Conservation (phyloP, 2,888 invertebrate genomes). For the Troglohyphantes excavatus region DNA sequence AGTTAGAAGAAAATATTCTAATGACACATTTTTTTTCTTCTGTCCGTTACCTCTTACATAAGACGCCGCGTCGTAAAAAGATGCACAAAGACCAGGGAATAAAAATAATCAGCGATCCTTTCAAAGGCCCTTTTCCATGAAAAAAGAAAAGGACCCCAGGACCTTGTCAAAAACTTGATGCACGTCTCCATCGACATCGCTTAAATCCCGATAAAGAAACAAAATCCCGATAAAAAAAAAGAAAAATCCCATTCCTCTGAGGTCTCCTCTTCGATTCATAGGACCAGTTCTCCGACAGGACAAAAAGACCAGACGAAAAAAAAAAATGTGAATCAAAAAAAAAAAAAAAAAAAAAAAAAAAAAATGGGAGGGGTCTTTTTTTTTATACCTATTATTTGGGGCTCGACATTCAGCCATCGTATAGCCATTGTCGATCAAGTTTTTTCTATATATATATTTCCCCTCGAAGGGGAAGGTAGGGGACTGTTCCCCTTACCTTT, state of each 20-base stretch:
- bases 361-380: slow-evolving; percentile 5
- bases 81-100: not conserved
- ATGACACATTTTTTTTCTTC: not conserved
- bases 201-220: not conserved
- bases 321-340: not conserved
- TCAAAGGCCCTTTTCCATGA: not conserved
- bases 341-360: not conserved
- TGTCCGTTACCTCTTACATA: not conserved
- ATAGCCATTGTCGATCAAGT: not conserved
- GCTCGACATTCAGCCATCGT: not conserved
- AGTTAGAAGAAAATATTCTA: not conserved
- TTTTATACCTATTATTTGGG: not conserved
- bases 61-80: not conserved
- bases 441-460: not conserved
- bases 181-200: slow-evolving; percentile 6
- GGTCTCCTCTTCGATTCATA: not conserved
- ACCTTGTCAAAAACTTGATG: slow-evolving; percentile 2
- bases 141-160: not conserved
- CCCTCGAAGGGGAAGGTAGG: not conserved
- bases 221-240: too few relatives aligned
- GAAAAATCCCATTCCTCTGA: too few relatives aligned
- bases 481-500: not conserved
- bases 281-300: not conserved
- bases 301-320: not conserved
- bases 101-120: slow-evolving; percentile 2